A percentile compares a stretch with the other conserved stretches of the same genome.
phyloP scores from a whole-genome alignment of 2,888 invertebrate genomes.

The Hyposoter didymator region DNA sequence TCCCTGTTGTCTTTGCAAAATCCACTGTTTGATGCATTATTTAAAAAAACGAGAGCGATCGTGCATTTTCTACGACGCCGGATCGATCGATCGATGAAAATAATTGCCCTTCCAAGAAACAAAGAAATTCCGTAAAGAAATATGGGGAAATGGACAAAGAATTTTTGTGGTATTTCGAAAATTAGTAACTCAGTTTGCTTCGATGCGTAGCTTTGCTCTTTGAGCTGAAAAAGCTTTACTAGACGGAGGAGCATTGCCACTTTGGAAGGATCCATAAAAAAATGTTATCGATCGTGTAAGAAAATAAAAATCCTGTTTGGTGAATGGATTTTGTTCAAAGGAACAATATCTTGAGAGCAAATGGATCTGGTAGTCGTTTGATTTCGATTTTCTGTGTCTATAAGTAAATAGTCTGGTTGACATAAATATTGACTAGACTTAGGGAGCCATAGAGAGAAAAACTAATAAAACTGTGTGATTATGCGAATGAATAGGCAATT shows the following conservation, averaged over 20 bases:
- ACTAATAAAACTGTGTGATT: neutral
- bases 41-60: neutral
- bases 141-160: neutral
- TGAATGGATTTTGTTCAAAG: neutral
- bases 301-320: neutral
- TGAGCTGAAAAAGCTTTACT: neutral
- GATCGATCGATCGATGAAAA: neutral
- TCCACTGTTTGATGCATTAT: neutral
- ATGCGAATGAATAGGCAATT: slow-evolving; percentile 19
- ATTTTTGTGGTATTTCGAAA: neutral
- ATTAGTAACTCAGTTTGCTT: neutral
- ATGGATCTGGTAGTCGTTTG: neutral
- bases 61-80: neutral
- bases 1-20: neutral
- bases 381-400: neutral
- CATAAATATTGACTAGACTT: neutral
- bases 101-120: neutral
- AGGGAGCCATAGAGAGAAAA: neutral
- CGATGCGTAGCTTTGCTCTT: neutral
- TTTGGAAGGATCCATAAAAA: neutral
- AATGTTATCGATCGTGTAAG: neutral
- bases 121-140: neutral
- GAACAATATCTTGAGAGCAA: neutral
- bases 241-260: neutral
- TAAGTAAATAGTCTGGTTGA: neutral